Conservation (phyloP, 2,797 vertebrate genomes). For the Tangara arthus region DNA sequence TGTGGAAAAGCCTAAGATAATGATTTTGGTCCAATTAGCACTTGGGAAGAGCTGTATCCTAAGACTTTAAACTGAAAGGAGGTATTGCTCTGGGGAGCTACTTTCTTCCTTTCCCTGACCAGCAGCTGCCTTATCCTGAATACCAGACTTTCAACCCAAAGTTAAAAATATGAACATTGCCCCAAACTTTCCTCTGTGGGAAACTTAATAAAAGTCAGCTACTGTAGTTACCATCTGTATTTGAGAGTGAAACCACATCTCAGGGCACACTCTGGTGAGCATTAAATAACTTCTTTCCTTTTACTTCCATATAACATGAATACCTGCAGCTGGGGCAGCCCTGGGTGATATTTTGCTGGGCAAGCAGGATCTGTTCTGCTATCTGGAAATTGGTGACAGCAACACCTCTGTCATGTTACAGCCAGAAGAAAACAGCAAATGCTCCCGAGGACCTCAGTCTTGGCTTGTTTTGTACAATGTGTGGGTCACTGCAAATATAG, state of each 20-base stretch:
- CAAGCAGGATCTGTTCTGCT: not conserved
- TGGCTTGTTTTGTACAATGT: not conserved
- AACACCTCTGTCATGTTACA: not conserved
- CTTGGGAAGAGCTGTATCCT: not conserved
- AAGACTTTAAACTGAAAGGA: not conserved
- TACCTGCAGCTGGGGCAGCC: not conserved
- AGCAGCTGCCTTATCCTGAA: not conserved
- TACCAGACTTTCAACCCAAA: not conserved
- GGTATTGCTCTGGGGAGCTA: not conserved
- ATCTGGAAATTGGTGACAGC: not conserved
- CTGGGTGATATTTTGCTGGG: not conserved
- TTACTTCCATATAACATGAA: not conserved
- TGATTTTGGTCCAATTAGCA: not conserved
- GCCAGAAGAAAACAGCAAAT: not conserved
- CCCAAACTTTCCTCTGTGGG: not conserved
- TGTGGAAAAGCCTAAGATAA: not conserved
- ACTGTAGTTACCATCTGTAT: not conserved
- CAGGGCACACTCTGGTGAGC: not conserved
- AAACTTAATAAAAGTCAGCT: not conserved
- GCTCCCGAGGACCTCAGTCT: not conserved
- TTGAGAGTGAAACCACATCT: not conserved
- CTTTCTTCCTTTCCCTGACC: not conserved
- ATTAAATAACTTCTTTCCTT: not conserved
- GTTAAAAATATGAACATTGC: not conserved
- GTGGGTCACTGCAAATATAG: not conserved